These are phyloP conservation scores for Neodiprion virginianus DNA, from an alignment of 1,140 invertebrate species.

Conservation along the genomic window DNA sequence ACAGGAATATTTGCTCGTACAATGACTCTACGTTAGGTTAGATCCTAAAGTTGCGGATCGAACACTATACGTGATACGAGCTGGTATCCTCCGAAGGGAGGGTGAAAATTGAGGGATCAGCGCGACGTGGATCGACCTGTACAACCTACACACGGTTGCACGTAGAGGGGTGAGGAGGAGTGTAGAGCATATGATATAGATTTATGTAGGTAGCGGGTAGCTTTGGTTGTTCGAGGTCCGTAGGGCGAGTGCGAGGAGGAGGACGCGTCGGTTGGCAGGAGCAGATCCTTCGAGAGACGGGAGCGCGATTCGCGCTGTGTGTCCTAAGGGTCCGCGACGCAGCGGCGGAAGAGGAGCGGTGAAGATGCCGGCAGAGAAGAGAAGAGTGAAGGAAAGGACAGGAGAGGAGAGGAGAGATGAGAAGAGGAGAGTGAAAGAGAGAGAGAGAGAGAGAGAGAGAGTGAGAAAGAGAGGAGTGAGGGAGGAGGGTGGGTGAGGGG, in stretches of 20 bases:
- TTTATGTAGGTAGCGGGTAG: slow-evolving; percentile 44
- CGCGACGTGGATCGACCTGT: too few species aligned
- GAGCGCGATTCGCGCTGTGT: slow-evolving; percentile 28
- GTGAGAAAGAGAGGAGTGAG: slow-evolving; percentile 3
- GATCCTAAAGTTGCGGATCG: too few species aligned
- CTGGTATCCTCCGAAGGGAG: slow-evolving; percentile 6
- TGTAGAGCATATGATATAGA: slow-evolving; percentile 48
- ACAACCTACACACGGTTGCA: not conserved
- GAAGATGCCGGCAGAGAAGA: slow-evolving; percentile 12
- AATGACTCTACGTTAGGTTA: too few species aligned
- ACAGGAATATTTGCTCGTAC: too few species aligned
- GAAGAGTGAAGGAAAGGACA: slow-evolving; percentile 18
- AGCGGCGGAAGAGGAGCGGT: slow-evolving; percentile 18
- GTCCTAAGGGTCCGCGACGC: slow-evolving; percentile 23
- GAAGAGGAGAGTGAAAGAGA: not conserved
- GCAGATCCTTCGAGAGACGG: slow-evolving; percentile 24
- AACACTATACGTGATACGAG: not conserved
- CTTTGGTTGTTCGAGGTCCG: slow-evolving; percentile 23
- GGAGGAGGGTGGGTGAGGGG: not conserved
- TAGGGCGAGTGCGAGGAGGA: slow-evolving; percentile 23
- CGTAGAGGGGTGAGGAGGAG: slow-evolving; percentile 9
- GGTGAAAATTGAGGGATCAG: not conserved
- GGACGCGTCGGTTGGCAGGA: slow-evolving; percentile 27
- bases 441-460: slow-evolving; percentile 11
- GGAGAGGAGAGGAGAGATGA: not conserved